Percentiles rank a stretch among this genome's conserved stretches.
Conservation (phyloP, 2,888 invertebrate genomes). For the Heterodera filipjevi region DNA sequence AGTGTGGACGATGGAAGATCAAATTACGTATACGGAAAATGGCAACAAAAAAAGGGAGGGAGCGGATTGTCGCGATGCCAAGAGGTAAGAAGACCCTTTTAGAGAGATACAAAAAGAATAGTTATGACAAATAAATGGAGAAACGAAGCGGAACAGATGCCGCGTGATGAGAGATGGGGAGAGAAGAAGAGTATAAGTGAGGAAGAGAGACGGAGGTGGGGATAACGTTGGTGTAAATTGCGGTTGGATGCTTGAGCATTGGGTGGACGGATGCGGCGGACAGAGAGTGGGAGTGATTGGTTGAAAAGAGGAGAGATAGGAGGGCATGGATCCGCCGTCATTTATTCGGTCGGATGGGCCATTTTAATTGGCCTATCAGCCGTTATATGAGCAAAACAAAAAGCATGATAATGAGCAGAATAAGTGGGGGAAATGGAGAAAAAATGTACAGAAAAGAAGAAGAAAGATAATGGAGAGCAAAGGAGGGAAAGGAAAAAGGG, state of each 20-base stretch:
- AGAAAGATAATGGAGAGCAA: not conserved
- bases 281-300: not conserved
- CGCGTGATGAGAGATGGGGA: not conserved
- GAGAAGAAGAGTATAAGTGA: not conserved
- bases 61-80: not conserved
- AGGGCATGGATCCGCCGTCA: not conserved
- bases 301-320: not conserved
- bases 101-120: not conserved
- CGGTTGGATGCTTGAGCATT: not conserved
- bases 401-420: not conserved
- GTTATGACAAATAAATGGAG: not conserved
- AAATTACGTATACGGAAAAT: not conserved
- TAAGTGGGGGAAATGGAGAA: not conserved
- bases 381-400: not conserved
- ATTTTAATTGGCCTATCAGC: conserved; percentile 1
- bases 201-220: not conserved
- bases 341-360: not conserved
- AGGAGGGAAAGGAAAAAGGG: not conserved
- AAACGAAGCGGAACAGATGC: not conserved
- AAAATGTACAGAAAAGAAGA: not conserved
- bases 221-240: not conserved
- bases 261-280: not conserved
- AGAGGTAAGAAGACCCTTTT: not conserved
- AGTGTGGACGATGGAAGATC: not conserved
- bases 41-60: not conserved